phyloP scores from a whole-genome alignment of 2,888 invertebrate genomes.

The Serrognathus titanus region DNA sequence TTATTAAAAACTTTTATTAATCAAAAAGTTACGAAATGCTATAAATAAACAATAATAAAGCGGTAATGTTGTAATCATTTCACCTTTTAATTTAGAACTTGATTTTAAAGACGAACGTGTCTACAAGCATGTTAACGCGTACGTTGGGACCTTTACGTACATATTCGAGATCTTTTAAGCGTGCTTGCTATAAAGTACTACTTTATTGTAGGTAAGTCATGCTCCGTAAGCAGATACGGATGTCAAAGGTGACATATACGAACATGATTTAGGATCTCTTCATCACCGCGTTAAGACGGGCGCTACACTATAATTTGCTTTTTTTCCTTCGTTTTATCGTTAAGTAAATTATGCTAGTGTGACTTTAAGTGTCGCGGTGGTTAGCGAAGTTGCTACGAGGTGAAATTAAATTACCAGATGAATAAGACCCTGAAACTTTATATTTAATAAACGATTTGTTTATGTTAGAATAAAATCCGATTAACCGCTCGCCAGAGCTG shows the following conservation, averaged over 20 bases:
- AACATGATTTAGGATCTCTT: conserved; percentile 21
- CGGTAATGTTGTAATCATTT: too few relatives aligned
- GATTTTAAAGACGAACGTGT: too few relatives aligned
- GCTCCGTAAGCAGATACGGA: conserved; percentile 24
- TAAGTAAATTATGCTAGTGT: conserved; percentile 19
- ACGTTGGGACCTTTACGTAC: too few relatives aligned
- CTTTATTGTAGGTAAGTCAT: conserved; percentile 23
- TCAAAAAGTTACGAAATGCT: too few relatives aligned
- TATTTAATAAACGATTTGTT: too few relatives aligned
- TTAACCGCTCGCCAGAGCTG: too few relatives aligned
- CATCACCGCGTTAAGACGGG: conserved; percentile 22
- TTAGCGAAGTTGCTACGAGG: conserved; percentile 5
- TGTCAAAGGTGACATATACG: conserved; percentile 20
- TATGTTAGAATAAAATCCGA: too few relatives aligned
- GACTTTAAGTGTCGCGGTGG: conserved; percentile 10
- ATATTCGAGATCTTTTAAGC: background rate
- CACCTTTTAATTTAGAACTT: too few relatives aligned
- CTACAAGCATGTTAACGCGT: too few relatives aligned
- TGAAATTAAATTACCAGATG: background rate
- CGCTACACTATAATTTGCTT: conserved; percentile 20
- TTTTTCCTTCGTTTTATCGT: conserved; percentile 14
- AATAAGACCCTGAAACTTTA: too few relatives aligned
- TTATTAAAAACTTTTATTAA: too few relatives aligned
- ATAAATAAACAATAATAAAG: too few relatives aligned
- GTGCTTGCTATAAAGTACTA: conserved; percentile 17